Base-by-base conservation (phyloP, 2,113 vertebrate genomes). In the Thryonomys swinderianus region DNA sequence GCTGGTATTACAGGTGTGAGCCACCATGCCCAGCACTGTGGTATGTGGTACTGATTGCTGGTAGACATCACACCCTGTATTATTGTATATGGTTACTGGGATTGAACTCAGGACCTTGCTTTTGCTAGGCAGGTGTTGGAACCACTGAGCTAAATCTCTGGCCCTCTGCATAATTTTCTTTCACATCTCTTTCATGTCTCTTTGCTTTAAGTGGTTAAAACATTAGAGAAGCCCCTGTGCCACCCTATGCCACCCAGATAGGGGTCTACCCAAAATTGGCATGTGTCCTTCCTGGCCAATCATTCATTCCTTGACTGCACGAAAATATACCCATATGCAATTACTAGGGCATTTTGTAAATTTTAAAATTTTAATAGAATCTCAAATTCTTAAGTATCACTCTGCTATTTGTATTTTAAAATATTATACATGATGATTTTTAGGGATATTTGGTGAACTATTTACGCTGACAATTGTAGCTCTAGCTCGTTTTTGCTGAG, bases 361-460 rank as follows among this genome's bases (percentile, higher is more conserved):
- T 40, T 91, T 81, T 61, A 64, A 32, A 32, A 23, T 88, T 34
- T 78, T 61, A 79, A 16, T 17, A 13, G 5, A 2, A 9, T 69
- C 71, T 78, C 78, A 64, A n/a, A 30, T 23, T 51, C 90, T 51
- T 55, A 18, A n/a, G 11, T 57, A 80, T 74, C 45, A 59, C 25
- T 45, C 78, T 3, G 37, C 23, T 7, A 21, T 40, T 71, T 81
- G 48, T 51, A 59, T 51, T 85, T 14, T 57, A 90, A 9, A n/a
- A 16, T n/a, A 88, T 34, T 13, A 14, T 45, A 32, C 25, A 21
- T 45, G 71, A 78, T 83, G 80, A n/a, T 71, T 85, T 78, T 30
- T 71, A 81, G 92, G 73, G 27, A 27, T 67, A 51, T 30, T 90
- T 90, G 42, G 40, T 81, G n/a, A 90, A 48, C 64, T 90, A 45